Evolutionary conservation across 2,888 invertebrate genomes (phyloP), one percentile per base, ranked within the genome.

Genomic region (Serrognathus titanus): DNA sequence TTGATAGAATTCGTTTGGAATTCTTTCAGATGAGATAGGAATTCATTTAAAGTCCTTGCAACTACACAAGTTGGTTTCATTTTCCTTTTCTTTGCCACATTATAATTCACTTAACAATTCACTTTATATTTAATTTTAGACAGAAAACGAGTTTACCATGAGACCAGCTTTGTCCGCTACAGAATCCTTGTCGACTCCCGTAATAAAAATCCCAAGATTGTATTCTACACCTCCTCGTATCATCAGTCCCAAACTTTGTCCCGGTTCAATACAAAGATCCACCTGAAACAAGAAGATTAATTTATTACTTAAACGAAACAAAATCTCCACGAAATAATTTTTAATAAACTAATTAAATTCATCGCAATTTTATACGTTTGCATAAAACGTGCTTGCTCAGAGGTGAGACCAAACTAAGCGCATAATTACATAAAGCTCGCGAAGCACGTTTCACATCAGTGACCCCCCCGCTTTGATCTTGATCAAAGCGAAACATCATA

Each of bases 141-240:
- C n/a, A n/a, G 11, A 45, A 36, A 43, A 56, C 35, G 46, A 47
- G 73, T 76, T 79, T 78, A 90, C 93, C 90, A 92, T 86, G 36
- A 95, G 84, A 45, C 95, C 95, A 58, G 92, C 90, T 72, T 92
- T 84, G 75, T 96, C 94, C 1, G 96, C 95, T 0, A 94, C 92
- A 52, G 95, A 95, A 68, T 92, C 92, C 73, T 91, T 90, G 79
- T 97, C 96, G 53, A 97, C 94, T 37, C 95, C 96, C 0, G 96
- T 96, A 71, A 97, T 90, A 81, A 94, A 97, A 75, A 97, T 94
- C 20, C 97, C 97, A 61, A 97, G 85, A 70, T 92, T 95, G 79
- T 96, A 96, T 78, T 97, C 96, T 55, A 93, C 85, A 11, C 97
- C 97, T 24, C 97, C 97, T 59, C 97, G 83, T 68, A 97, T 96